phyloP scores from a whole-genome alignment of 2,113 vertebrate genomes.

The Tapirus terrestris region DNA sequence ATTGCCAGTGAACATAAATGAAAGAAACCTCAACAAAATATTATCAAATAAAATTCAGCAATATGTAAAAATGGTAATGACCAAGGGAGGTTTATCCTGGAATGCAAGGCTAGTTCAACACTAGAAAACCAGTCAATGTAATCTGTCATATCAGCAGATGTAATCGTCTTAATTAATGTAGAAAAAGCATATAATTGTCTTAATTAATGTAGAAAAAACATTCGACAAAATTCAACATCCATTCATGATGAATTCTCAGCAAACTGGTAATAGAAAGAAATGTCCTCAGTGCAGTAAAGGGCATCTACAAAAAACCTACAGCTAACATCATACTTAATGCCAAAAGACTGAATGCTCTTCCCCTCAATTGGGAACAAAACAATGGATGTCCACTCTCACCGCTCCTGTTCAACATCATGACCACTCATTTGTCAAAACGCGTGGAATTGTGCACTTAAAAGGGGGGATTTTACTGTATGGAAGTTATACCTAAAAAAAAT shows the following conservation, averaged over 20 bases:
- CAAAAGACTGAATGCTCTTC: not conserved
- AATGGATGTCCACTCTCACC: not conserved
- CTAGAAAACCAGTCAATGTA: not conserved
- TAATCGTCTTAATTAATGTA: not conserved
- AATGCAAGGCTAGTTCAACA: not conserved
- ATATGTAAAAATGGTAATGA: not conserved
- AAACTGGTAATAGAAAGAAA: not conserved
- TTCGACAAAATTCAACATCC: not conserved
- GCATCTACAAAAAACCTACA: not conserved
- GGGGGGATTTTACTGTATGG: not conserved
- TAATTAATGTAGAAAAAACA: not conserved
- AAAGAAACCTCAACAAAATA: not conserved
- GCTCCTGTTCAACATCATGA: accelerated
- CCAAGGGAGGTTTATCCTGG: not conserved
- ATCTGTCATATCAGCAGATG: not conserved
- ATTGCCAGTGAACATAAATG: not conserved
- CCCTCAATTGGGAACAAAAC: not conserved
- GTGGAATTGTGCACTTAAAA: not conserved
- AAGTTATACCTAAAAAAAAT: not conserved
- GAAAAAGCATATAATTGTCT: not conserved
- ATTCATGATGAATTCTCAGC: not conserved
- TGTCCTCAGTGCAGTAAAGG: not conserved
- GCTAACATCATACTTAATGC: too few relatives aligned
- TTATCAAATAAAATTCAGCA: not conserved
- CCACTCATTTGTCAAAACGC: not conserved